Base-by-base conservation (phyloP, 2,888 invertebrate genomes). In the Oxytorus armatus region DNA sequence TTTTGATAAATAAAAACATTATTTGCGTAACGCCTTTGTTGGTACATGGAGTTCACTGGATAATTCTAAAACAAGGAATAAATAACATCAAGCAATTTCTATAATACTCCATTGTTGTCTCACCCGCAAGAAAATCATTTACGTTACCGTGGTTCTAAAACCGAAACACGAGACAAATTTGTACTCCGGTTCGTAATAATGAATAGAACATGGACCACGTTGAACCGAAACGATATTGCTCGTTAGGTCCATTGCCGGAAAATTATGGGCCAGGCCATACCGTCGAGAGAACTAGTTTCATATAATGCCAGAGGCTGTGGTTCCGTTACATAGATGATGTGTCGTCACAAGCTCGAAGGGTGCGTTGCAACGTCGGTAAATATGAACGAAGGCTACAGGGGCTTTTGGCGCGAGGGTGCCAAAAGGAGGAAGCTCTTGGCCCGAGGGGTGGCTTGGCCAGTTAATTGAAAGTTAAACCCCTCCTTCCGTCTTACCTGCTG, bases 401-500 rank as follows among this genome's bases (percentile, higher is more conserved):
- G 57, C n/a, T 5, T 29, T 57, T 47, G 10, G 39, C 47, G 21
- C 53, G 5, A 53, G 51, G 36, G 53, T 33, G 39, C 16, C 33
- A 21, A 10, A 23, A 61, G 42, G 29, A 74, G 14, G 29, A 59
- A 63, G 63, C 36, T 11, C 36, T 11, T 61, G 55, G 44, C 61
- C 61, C 53, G 61, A 18, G 47, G 73, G 73, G 21, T 23, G 53
- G 42, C 57, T 57, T 36, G 55, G 63, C 49, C 36, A 57, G 49
- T 65, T 69, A 65, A 75, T 74, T 79, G 69, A 70, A 79, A 79
- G 63, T 75, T 79, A 75, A 74, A 79, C 49, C 65, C n/a, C n/a
- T n/a, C n/a, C n/a, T 63, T 23, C 44, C 3, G 66, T 57, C 57
- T 55, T 66, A 49, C 66, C 49, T 47, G 55, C 51, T 18, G 39